These are phyloP conservation scores for Melanerpes formicivorus DNA, from an alignment of 2,113 vertebrate species.

Conservation along the genomic window DNA sequence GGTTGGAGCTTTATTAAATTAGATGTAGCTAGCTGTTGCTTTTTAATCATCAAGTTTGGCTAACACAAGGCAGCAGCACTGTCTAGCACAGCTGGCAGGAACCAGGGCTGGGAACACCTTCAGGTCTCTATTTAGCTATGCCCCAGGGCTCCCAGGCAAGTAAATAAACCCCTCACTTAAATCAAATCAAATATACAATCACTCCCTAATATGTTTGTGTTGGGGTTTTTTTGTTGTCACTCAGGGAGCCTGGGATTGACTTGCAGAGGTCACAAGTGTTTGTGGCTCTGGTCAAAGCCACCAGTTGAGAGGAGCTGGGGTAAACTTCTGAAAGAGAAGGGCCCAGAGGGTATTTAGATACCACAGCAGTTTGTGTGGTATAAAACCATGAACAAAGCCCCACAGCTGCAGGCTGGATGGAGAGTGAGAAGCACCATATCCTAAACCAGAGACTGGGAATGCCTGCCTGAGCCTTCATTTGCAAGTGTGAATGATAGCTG, in stretches of 20 bases:
- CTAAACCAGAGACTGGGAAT: not conserved
- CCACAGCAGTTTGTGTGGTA: not conserved
- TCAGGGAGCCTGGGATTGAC: not conserved
- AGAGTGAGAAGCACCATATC: not conserved
- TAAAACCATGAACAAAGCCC: not conserved
- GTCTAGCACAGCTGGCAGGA: conserved; percentile 35
- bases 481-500: not conserved
- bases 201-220: not conserved
- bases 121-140: not conserved
- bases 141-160: not conserved
- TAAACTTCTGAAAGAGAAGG: not conserved
- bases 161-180: not conserved
- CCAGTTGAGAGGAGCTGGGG: not conserved
- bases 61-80: conserved; percentile 39
- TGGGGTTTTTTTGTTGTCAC: not conserved
- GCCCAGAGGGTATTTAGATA: not conserved
- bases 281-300: not conserved
- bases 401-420: not conserved
- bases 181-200: not conserved
- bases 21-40: conserved; percentile 58
- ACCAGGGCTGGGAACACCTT: not conserved
- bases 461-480: not conserved
- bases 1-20: conserved; percentile 67
- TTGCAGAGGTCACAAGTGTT: not conserved
- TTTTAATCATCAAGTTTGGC: conserved; percentile 62